Percentiles rank a stretch among this genome's conserved stretches.
Conservation (phyloP, 2,113 vertebrate genomes). For the Cranoglanis bouderius region DNA sequence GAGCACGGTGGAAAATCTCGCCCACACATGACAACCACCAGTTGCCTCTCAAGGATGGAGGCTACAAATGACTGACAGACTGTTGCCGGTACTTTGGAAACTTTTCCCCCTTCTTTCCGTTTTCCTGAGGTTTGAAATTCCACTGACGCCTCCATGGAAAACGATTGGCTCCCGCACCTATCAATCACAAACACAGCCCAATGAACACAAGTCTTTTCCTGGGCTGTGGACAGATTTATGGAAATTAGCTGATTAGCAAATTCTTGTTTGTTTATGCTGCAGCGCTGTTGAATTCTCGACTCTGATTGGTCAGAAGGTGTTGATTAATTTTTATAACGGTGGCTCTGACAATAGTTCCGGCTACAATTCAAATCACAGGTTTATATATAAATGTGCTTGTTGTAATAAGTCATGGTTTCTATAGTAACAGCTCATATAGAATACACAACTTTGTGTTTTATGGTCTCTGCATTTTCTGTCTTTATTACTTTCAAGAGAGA, state of each 20-base stretch:
- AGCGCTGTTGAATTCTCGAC: not conserved
- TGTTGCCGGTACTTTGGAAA: constrained; percentile 36
- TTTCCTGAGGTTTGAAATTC: constrained; percentile 55
- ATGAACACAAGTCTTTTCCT: not conserved
- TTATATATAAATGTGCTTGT: not conserved
- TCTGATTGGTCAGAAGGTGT: not conserved
- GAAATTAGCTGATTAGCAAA: not conserved
- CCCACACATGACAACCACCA: not conserved
- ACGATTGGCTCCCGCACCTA: constrained; percentile 28
- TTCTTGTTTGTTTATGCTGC: not conserved
- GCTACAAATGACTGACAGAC: not conserved
- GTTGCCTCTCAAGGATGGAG: not conserved
- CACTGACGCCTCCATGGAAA: constrained; percentile 4
- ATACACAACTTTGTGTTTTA: not conserved
- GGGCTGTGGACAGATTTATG: not conserved
- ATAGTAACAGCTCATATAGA: not conserved
- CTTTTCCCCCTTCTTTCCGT: constrained; percentile 35
- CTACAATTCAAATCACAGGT: not conserved
- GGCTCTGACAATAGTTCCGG: not conserved
- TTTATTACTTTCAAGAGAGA: not conserved
- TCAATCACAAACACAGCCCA: constrained; percentile 39
- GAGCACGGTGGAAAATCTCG: not conserved
- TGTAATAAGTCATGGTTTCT: not conserved
- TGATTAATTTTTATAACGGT: not conserved
- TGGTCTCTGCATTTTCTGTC: not conserved